Conservation (phyloP, 2,797 vertebrate genomes). For the Karalla daura region DNA sequence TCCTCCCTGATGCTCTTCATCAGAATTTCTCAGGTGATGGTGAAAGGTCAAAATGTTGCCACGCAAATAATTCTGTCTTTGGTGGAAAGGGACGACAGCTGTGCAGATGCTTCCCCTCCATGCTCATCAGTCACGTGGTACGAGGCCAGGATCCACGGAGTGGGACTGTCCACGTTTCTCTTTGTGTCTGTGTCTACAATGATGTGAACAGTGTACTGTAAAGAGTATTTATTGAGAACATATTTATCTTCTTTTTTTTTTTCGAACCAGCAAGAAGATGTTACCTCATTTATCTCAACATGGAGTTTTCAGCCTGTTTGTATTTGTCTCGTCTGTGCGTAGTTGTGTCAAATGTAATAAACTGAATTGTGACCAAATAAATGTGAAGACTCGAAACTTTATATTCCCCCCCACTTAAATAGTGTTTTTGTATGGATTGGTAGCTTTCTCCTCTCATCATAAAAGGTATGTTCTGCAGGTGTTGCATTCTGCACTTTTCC, state of each 20-base stretch:
- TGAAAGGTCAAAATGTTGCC: slow-evolving; percentile 54
- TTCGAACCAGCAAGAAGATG: slow-evolving; percentile 1
- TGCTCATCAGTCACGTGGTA: slow-evolving; percentile 13
- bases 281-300: slow-evolving; percentile 11
- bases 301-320: slow-evolving; percentile 7
- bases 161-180: neutral
- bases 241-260: slow-evolving; percentile 11
- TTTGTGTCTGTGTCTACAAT: slow-evolving; percentile 33
- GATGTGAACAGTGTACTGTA: slow-evolving; percentile 28
- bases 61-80: slow-evolving; percentile 33
- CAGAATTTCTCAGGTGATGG: slow-evolving; percentile 52
- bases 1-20: slow-evolving; percentile 51
- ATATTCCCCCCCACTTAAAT: no score
- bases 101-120: slow-evolving; percentile 10
- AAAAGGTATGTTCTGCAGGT: slow-evolving; percentile 25
- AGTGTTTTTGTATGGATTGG: no score
- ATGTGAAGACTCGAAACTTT: neutral
- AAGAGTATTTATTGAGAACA: slow-evolving; percentile 51
- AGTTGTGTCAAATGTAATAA: slow-evolving; percentile 23
- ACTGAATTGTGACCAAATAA: neutral
- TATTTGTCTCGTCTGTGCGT: slow-evolving; percentile 6
- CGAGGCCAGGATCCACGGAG: neutral
- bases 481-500: slow-evolving; percentile 22
- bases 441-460: no score
- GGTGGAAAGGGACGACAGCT: neutral